These are phyloP conservation scores for Macrostomum lignano DNA, from an alignment of 1,140 invertebrate genomes.

Conservation along the genomic window DNA sequence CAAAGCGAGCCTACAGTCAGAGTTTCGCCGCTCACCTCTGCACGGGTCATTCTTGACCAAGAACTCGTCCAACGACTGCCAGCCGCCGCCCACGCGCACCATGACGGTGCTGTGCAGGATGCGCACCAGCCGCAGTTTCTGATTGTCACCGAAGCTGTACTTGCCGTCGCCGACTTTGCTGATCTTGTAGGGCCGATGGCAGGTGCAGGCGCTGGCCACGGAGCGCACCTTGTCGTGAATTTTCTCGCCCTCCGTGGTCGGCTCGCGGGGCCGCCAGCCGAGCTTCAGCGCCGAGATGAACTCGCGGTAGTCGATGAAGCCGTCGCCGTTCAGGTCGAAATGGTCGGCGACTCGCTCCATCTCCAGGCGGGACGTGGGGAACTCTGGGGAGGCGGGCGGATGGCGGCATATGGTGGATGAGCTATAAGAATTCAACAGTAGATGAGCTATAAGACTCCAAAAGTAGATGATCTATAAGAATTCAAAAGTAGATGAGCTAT, in stretches of 20 bases:
- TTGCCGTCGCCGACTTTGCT: constrained; percentile 95
- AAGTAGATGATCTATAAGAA: no score
- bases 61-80: constrained; percentile 95
- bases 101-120: constrained; percentile 93
- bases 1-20: no score
- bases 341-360: constrained; percentile 92
- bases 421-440: no score
- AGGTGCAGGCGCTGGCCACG: constrained; percentile 66
- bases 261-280: constrained; percentile 46
- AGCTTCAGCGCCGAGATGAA: constrained; percentile 82
- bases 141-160: constrained; percentile 90
- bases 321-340: constrained; percentile 73
- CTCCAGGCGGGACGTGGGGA: constrained; percentile 77
- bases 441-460: no score
- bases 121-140: constrained; percentile 78
- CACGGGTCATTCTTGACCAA: constrained; percentile 97
- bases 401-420: no score
- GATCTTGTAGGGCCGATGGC: constrained; percentile 77
- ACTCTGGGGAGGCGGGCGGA: no score
- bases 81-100: constrained; percentile 95
- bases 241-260: constrained; percentile 12
- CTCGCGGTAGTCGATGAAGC: constrained; percentile 88
- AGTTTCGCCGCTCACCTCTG: no score
- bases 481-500: no score
- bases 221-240: constrained; percentile 92